Base-by-base conservation (phyloP, 2,113 vertebrate genomes). In the Ptychochromis oligacanthus region DNA sequence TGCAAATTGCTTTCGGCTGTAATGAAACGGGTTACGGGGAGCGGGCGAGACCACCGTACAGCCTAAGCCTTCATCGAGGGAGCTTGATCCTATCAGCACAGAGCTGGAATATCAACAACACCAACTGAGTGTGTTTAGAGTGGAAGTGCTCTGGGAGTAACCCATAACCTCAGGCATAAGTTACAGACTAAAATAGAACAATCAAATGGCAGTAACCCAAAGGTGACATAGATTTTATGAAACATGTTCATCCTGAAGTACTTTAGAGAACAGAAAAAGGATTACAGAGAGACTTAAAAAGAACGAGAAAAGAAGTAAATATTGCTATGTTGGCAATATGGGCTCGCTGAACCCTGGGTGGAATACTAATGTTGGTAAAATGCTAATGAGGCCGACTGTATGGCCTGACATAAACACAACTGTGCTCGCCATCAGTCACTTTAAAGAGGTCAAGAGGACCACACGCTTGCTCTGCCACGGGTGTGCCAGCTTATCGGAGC, bases 1-100 rank as follows among this genome's bases (percentile, higher is more conserved):
- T 81, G 74, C 81, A 91, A 93, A 94, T 93, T 91, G 93, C 90
- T 93, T 91, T 91, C 6, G 56, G 88, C 79, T 86, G 85, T 88
- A 89, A 89, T 90, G 87, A 89, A 91, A 87, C 80, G 13, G 91
- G 91, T 91, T 90, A 83, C 2, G 52, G 81, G 88, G 89, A 90
- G 85, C 81, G 3, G 72, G 78, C 28, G 43, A 82, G 85, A 88
- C 84, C 85, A 64, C 86, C 38, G 15, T 55, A 7, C 49, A 55
- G 89, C 58, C 80, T 85, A 75, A 90, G 88, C 90, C 89, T 85
- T 88, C 83, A 81, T 92, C 87, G 46, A 17, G 91, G 88, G 81
- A 90, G 76, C 79, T 34, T 77, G 82, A 93, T 86, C 87, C 90
- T 81, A 89, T 93, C 91, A 85, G 80, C 8, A 12, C 54, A 7